phyloP scores from a whole-genome alignment of 2,113 vertebrate genomes.

The Toxotes jaculatrix region DNA sequence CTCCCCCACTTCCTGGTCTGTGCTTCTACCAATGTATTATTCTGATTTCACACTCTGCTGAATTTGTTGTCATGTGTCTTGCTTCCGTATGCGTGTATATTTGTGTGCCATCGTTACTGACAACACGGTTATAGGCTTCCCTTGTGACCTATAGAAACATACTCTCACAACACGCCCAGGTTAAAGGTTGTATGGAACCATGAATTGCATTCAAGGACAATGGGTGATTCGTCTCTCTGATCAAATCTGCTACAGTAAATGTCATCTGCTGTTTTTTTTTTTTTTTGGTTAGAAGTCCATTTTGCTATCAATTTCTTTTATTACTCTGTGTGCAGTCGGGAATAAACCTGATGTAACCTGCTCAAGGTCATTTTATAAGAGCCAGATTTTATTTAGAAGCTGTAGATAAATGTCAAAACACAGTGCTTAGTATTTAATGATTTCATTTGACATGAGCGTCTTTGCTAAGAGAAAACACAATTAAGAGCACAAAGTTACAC shows the following conservation, averaged over 20 bases:
- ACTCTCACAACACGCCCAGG: constrained; percentile 6
- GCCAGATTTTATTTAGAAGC: constrained; percentile 38
- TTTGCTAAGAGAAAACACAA: background rate
- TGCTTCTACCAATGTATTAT: constrained; percentile 31
- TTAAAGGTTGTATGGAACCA: constrained; percentile 42
- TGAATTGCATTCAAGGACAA: constrained; percentile 52
- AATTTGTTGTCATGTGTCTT: constrained; percentile 25
- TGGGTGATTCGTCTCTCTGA: constrained; percentile 48
- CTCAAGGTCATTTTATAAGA: constrained; percentile 63
- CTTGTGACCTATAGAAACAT: constrained; percentile 35
- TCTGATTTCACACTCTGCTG: constrained; percentile 62
- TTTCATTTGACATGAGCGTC: constrained; percentile 22
- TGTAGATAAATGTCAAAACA: constrained; percentile 52
- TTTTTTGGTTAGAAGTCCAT: constrained; percentile 54
- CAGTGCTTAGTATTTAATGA: constrained; percentile 30
- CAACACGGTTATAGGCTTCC: constrained; percentile 33
- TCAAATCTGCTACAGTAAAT: constrained; percentile 42
- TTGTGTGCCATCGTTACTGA: constrained; percentile 21
- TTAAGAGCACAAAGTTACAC: background rate
- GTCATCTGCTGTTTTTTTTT: constrained; percentile 31
- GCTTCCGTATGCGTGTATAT: constrained; percentile 8
- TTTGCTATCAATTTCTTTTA: constrained; percentile 65
- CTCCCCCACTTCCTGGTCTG: background rate
- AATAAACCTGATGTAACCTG: constrained; percentile 24
- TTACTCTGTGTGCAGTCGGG: constrained; percentile 7